A percentile compares a stretch with the other conserved stretches of the same genome.
phyloP scores from a whole-genome alignment of 2,797 vertebrate species.

The Morus bassanus region DNA sequence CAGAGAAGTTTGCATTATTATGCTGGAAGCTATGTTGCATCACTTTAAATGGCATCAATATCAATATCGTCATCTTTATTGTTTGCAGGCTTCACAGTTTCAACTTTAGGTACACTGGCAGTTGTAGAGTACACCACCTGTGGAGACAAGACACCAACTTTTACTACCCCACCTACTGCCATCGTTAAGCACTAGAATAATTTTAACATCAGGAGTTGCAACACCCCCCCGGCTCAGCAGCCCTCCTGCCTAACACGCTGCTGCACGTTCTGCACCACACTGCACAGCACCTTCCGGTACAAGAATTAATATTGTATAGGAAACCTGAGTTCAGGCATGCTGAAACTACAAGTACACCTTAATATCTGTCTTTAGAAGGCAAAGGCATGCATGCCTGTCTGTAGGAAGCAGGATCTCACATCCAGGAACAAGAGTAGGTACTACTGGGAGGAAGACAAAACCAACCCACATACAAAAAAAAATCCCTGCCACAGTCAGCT shows the following conservation, averaged over 20 bases:
- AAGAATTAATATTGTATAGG: fast-evolving
- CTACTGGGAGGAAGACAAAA: neutral
- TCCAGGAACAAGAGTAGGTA: fast-evolving
- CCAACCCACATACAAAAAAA: neutral
- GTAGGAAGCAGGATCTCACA: neutral
- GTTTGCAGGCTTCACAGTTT: slow-evolving; percentile 89
- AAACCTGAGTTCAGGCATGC: fast-evolving
- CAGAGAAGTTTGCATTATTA: slow-evolving; percentile 69
- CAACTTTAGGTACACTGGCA: slow-evolving; percentile 92
- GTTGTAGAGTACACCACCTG: slow-evolving; percentile 96
- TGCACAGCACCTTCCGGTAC: neutral
- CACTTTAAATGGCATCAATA: slow-evolving; percentile 94
- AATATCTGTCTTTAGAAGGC: neutral
- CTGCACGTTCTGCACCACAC: fast-evolving
- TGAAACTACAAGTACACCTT: too few species aligned
- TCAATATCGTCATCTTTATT: slow-evolving; percentile 95
- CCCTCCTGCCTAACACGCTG: fast-evolving
- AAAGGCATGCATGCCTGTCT: fast-evolving
- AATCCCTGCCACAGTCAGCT: neutral
- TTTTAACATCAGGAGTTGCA: slow-evolving; percentile 1
- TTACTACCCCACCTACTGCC: neutral
- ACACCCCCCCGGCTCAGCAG: fast-evolving
- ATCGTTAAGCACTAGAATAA: fast-evolving
- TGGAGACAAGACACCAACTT: neutral
- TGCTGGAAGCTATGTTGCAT: slow-evolving; percentile 70